These are phyloP conservation scores for Istiophorus platypterus DNA, from an alignment of 2,113 vertebrate species.

Conservation along the genomic window DNA sequence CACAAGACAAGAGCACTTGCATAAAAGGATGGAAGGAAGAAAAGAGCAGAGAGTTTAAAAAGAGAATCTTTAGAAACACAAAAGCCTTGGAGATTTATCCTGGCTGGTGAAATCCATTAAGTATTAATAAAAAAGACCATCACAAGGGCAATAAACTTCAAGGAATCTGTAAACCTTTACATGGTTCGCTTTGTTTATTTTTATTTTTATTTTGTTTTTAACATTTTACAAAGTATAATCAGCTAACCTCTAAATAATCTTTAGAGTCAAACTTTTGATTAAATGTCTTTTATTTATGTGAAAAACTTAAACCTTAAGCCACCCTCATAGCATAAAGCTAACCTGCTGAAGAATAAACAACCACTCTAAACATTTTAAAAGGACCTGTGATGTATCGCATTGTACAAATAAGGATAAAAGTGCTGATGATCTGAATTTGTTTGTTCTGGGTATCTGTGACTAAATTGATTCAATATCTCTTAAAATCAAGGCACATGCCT, in stretches of 20 bases:
- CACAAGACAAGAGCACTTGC: constrained; percentile 44
- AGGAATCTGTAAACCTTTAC: constrained; percentile 44
- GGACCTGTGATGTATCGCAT: background rate
- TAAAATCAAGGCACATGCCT: background rate
- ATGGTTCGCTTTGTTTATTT: constrained; percentile 26
- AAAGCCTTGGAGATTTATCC: constrained; percentile 34
- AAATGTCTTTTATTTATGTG: background rate
- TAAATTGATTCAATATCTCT: background rate
- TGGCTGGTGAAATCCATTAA: constrained; percentile 54
- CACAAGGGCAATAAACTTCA: constrained; percentile 29
- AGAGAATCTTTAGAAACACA: constrained; percentile 36
- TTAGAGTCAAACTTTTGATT: constrained; percentile 11
- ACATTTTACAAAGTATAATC: constrained; percentile 25
- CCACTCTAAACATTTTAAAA: background rate
- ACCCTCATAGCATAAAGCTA: background rate
- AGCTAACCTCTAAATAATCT: constrained; percentile 11
- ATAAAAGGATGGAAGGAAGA: constrained; percentile 28
- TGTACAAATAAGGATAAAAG: background rate
- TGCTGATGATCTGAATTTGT: background rate
- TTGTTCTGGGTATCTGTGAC: background rate
- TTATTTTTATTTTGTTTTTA: background rate
- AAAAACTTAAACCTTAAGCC: background rate
- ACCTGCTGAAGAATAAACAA: background rate
- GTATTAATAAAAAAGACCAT: constrained; percentile 63
- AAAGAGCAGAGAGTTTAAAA: constrained; percentile 18